These are phyloP conservation scores for Podarcis muralis DNA, from an alignment of 2,113 vertebrate species.

Conservation along the genomic window DNA sequence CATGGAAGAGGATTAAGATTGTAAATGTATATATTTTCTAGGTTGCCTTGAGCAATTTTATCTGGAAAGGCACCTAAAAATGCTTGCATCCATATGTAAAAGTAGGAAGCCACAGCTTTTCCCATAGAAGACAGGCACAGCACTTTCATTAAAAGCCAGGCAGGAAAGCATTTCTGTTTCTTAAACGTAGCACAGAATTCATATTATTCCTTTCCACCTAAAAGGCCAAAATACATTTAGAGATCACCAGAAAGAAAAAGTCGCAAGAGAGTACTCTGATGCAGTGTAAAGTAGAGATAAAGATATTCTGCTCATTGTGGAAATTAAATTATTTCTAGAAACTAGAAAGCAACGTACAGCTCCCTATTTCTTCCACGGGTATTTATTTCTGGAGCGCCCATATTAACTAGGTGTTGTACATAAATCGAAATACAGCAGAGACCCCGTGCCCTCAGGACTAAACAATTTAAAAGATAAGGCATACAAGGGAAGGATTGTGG, in stretches of 20 bases:
- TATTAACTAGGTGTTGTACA: neutral
- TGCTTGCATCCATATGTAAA: neutral
- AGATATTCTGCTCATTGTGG: neutral
- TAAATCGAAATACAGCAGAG: neutral
- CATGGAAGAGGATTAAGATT: neutral
- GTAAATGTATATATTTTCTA: neutral
- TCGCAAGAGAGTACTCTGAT: neutral
- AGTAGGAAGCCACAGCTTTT: neutral
- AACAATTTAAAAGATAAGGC: neutral
- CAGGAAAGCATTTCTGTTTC: neutral
- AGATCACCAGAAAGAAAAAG: neutral
- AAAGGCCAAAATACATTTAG: neutral
- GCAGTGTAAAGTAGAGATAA: neutral
- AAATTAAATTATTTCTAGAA: neutral
- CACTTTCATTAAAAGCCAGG: neutral
- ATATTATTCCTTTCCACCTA: too few relatives aligned
- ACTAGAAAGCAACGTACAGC: neutral
- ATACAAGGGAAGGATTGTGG: neutral
- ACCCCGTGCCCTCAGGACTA: neutral
- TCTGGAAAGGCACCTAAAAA: neutral
- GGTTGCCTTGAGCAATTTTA: neutral
- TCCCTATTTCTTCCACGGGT: neutral
- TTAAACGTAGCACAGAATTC: neutral
- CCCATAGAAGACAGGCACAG: neutral
- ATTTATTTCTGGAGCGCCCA: neutral